Conservation (phyloP, 2,113 vertebrate species). For the Montifringilla adamsi region DNA sequence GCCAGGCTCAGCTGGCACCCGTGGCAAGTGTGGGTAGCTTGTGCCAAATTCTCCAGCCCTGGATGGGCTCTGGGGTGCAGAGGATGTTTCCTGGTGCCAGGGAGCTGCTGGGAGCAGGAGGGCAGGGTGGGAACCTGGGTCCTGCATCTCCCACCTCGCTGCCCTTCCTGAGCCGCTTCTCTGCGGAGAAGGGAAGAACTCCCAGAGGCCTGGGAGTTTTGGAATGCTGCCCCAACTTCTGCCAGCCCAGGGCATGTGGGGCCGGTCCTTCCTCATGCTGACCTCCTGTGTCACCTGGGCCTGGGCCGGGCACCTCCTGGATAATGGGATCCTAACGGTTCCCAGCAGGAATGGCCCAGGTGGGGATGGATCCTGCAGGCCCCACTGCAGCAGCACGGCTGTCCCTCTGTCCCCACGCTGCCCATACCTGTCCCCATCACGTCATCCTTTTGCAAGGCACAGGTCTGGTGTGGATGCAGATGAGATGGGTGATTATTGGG, state of each 20-base stretch:
- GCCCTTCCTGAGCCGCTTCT: accelerated
- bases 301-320: background rate
- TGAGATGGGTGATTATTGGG: background rate
- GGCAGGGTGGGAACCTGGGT: background rate
- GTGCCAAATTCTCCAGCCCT: background rate
- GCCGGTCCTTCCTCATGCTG: background rate
- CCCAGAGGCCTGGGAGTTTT: background rate
- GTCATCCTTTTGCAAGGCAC: accelerated
- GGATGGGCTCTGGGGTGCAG: background rate
- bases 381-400: background rate
- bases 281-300: conserved; percentile 5
- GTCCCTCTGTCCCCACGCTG: background rate
- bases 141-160: background rate
- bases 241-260: background rate
- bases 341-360: background rate
- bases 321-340: conserved; percentile 46
- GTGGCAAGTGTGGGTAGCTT: accelerated
- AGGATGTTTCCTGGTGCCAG: background rate
- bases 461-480: background rate
- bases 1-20: background rate
- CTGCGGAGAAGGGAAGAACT: background rate
- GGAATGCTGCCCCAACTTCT: background rate
- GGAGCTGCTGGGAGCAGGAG: background rate
- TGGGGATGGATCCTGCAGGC: accelerated
- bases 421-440: accelerated